Percentiles rank a stretch among this genome's conserved stretches.
Conservation (phyloP, 2,113 vertebrate species). For the Nestor notabilis region DNA sequence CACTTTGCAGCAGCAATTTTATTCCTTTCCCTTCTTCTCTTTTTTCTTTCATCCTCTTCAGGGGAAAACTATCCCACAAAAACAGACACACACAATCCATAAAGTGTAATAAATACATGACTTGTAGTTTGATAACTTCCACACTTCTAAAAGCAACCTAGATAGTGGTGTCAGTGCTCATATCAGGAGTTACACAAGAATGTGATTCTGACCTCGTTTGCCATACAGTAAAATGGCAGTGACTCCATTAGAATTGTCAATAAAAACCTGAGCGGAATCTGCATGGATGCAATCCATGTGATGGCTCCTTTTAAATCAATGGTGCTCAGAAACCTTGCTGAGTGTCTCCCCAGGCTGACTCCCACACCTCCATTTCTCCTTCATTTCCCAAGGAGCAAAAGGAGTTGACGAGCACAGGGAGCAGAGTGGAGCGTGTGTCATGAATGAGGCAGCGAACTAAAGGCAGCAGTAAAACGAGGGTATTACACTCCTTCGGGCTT, state of each 20-base stretch:
- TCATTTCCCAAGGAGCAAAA: not conserved
- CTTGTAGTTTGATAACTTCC: not conserved
- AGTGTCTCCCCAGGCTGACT: not conserved
- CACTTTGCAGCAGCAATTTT: conserved; percentile 97
- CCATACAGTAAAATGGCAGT: not conserved
- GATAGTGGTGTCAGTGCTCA: not conserved
- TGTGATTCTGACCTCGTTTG: not conserved
- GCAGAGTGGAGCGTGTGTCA: not conserved
- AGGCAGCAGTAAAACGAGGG: not conserved
- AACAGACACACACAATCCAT: not conserved
- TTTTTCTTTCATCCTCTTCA: conserved; percentile 90
- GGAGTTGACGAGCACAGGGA: not conserved
- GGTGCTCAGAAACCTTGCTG: not conserved
- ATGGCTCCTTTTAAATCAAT: not conserved
- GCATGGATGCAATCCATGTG: not conserved
- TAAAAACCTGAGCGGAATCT: not conserved
- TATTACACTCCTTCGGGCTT: not conserved
- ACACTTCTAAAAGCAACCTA: not conserved
- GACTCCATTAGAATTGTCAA: not conserved
- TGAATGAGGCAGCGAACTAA: not conserved
- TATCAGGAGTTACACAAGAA: not conserved
- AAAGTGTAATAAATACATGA: not conserved
- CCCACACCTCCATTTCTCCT: not conserved
- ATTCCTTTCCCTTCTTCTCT: conserved; percentile 92
- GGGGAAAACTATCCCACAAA: conserved; percentile 70